A percentile compares a stretch with the other conserved stretches of the same genome.
Evolutionary conservation across 2,888 invertebrate genomes (phyloP).

Genomic region (Tachina fera): DNA sequence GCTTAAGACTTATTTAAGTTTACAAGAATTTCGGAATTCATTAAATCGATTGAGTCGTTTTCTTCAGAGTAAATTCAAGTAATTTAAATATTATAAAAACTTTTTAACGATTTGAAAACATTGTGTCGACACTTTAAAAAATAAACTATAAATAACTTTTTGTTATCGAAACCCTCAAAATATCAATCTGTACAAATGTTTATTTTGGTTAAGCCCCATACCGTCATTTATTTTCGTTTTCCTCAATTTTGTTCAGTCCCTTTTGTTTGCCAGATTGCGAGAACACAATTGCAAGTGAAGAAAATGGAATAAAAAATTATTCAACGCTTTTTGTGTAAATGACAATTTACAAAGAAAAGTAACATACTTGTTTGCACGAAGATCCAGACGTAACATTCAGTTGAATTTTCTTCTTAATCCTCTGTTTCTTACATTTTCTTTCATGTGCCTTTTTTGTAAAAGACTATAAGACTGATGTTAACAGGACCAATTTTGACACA

Average conservation of each 20-base stretch:
- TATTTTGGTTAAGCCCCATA: not conserved
- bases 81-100: too few relatives aligned
- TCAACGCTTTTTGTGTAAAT: slow-evolving; percentile 13
- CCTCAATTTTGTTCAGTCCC: not conserved
- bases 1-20: too few relatives aligned
- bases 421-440: not conserved
- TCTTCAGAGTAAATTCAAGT: too few relatives aligned
- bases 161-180: too few relatives aligned
- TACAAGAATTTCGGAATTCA: too few relatives aligned
- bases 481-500: slow-evolving; percentile 3
- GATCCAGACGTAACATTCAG: not conserved
- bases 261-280: not conserved
- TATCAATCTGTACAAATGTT: too few relatives aligned
- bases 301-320: slow-evolving; percentile 36
- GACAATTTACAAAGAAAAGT: slow-evolving; percentile 19
- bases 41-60: too few relatives aligned
- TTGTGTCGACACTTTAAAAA: too few relatives aligned
- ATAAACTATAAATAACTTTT: too few relatives aligned
- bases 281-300: slow-evolving; percentile 25
- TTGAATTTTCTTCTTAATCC: not conserved
- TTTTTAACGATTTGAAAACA: too few relatives aligned
- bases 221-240: not conserved
- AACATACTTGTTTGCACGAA: slow-evolving; percentile 30
- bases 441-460: not conserved
- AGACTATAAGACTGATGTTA: not conserved